Evolutionary conservation across 2,888 invertebrate genomes (phyloP), one percentile per base, ranked within the genome.

Genomic region (Adineta ricciae): DNA sequence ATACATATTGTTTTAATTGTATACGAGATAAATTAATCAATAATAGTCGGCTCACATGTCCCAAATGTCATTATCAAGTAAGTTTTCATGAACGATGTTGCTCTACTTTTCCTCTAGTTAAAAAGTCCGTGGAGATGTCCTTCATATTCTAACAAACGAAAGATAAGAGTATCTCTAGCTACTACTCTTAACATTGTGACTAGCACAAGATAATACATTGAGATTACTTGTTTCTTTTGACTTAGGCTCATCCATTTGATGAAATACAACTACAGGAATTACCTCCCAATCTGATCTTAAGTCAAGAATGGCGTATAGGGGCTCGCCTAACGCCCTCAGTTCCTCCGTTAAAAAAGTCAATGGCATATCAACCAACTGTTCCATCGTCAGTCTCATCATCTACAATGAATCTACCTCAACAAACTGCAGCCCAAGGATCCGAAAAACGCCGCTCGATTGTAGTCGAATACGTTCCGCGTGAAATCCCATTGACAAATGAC

Each of bases 281-380:
- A 24, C 78, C 78, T 41, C 38, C 38, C 4, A 78, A 78, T 41
- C 38, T 78, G 21, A 78, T 78, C n/a, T 78, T 78, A 78, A 78
- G 78, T 78, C 78, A 78, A 41, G 41, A 78, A 41, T 78, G 78
- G 78, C 64, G 64, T 64, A 64, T 64, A 64, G 64, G 64, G 27
- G 64, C 32, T 2, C 64, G 64, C 7, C 64, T 32, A 32, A 32
- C 32, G 7, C 32, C 32, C 7, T 32, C 64, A 19, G 32, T 64
- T 3, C 64, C 64, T 24, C 32, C 9, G 19, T 19, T 32, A 16
- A 64, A 64, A 64, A 64, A 64, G 19, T 32, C 32, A 19, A 32
- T 64, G 3, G 19, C 64, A 32, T 64, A 64, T 64, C 64, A 64
- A 32, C 14, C 64, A 36, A 64, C 5, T 19, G 32, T 0, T 64